Percentiles rank a stretch among this genome's conserved stretches.
Conservation (phyloP, 2,797 vertebrate species). For the Euthynnus affinis region DNA sequence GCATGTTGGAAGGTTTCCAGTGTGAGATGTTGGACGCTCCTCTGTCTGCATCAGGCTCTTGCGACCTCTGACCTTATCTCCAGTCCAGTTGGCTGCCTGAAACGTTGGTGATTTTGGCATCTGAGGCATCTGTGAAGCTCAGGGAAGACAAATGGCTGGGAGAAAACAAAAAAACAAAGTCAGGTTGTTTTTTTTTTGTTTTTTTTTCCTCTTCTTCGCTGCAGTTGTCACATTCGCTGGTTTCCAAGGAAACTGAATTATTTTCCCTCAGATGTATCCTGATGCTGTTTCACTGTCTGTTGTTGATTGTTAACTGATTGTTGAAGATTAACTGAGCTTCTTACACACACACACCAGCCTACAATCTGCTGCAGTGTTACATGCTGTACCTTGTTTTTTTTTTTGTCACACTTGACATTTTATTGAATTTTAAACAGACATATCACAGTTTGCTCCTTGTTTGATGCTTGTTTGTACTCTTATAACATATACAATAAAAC, state of each 20-base stretch:
- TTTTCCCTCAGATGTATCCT: slow-evolving; percentile 36
- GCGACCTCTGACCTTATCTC: slow-evolving; percentile 28
- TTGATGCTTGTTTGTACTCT: too few relatives aligned
- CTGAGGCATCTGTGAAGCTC: not conserved
- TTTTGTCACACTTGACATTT: too few relatives aligned
- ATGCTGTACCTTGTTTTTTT: not conserved
- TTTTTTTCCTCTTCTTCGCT: not conserved
- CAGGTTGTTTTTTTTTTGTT: not conserved
- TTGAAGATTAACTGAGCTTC: not conserved
- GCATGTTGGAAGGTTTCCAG: slow-evolving; percentile 6
- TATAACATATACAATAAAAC: too few relatives aligned
- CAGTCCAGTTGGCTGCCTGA: slow-evolving; percentile 4
- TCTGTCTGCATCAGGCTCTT: slow-evolving; percentile 1
- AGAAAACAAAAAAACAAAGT: not conserved
- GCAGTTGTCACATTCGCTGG: slow-evolving; percentile 41
- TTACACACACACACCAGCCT: not conserved
- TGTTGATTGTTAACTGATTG: not conserved
- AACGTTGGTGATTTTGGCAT: not conserved
- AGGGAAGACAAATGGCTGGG: slow-evolving; percentile 19
- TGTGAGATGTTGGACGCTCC: not conserved
- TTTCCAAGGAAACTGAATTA: slow-evolving; percentile 62
- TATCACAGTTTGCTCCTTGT: too few relatives aligned
- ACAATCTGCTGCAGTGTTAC: not conserved
- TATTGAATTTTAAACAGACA: too few relatives aligned
- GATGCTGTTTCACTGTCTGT: slow-evolving; percentile 13